Base-by-base conservation (phyloP, 2,113 vertebrate species). In the Nestor notabilis region DNA sequence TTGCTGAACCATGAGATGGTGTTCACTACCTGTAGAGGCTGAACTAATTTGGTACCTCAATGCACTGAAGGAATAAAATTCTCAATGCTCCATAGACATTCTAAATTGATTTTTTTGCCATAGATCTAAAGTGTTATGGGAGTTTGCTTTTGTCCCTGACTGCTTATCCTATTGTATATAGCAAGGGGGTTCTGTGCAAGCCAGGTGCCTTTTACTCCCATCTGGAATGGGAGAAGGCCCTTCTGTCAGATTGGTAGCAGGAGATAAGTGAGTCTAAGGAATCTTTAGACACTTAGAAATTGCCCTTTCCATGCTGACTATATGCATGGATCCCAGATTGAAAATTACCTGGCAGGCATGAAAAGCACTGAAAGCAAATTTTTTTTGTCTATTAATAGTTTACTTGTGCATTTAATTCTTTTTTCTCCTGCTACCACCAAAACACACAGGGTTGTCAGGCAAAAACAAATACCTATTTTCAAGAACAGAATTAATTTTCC, bases 401-500 rank as follows among this genome's bases (percentile, higher is more conserved):
- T 27, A 28, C n/a, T 77, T 92, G 29, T 75, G 39, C 64, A 66
- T 81, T 87, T 74, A 53, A 46, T 50, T 88, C 11, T 85, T 21
- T 86, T n/a, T 88, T 44, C 41, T 93, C 29, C 61, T 75, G 31
- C 53, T 95, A 70, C 77, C 64, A 64, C 60, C 20, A 41, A 64
- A 65, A 35, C 44, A 55, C 69, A 63, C 29, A 28, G 39, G 27
- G 7, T 11, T 81, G 46, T 71, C 60, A 49, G 33, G 65, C 60
- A 91, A 91, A 92, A 93, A 6, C 43, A 82, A 83, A 76, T 72
- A 47, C 27, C 17, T 81, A 3, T 89, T 96, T 91, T 60, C 19
- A 56, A 44, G 65, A 84, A 37, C 47, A 87, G 72, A 68, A 91
- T 66, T 25, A 37, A 46, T 89, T 93, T 91, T 84, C 37, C 64